Percentiles rank a stretch among this genome's conserved stretches.
These are phyloP conservation scores for Bos indicus DNA, from an alignment of 2,113 vertebrate species.

Conservation along the genomic window DNA sequence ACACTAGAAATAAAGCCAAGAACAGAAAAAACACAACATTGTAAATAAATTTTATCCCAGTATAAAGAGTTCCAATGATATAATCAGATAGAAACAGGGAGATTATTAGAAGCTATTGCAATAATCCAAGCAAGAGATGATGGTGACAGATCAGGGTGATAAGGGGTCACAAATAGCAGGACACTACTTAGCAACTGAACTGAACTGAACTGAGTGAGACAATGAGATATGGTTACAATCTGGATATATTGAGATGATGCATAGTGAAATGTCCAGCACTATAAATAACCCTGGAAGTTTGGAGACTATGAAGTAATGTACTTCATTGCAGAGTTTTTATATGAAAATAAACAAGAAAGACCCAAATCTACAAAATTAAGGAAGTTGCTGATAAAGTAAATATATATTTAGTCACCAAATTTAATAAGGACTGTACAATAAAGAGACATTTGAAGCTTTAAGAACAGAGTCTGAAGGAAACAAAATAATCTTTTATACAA, in stretches of 20 bases:
- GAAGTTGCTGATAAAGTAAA: neutral
- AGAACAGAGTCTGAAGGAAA: neutral
- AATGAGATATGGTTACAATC: neutral
- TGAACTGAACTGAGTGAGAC: neutral
- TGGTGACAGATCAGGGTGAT: neutral
- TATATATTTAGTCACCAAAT: neutral
- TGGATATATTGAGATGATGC: neutral
- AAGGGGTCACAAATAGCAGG: neutral
- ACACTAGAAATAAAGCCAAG: neutral
- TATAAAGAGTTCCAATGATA: neutral
- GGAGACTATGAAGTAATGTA: neutral
- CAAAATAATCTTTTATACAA: neutral
- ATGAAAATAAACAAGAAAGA: neutral
- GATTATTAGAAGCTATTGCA: neutral
- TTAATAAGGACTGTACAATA: neutral
- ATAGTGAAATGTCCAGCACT: neutral
- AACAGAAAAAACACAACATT: neutral
- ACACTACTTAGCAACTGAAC: neutral
- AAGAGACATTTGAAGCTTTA: neutral
- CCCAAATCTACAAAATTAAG: neutral
- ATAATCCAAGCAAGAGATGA: neutral
- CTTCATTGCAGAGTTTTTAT: neutral
- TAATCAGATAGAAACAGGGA: neutral
- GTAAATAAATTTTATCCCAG: neutral
- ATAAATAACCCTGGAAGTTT: neutral